Evolutionary conservation across 2,113 vertebrate species (phyloP), one percentile per base, ranked within the genome.

Genomic region (Nicator chloris): DNA sequence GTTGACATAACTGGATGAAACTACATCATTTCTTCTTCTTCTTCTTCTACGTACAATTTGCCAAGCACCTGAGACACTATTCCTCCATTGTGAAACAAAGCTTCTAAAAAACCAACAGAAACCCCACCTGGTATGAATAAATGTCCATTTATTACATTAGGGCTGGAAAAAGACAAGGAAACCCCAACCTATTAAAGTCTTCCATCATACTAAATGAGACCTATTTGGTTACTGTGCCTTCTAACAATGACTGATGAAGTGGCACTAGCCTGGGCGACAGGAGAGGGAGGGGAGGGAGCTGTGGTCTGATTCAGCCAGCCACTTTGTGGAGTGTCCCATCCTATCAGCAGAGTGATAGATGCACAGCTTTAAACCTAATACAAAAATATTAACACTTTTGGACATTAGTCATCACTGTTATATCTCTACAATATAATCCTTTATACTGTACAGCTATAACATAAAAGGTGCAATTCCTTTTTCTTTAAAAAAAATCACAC

Each of bases 361-460:
- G 97, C 97, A 98, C 97, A 76, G 95, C 95, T 97, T 97, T 95
- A 91, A 98, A 97, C 97, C 97, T 98, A 98, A 98, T 98, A 98
- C 97, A 98, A 98, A 98, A 98, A 98, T 98, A 98, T 98, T 93
- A 98, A 98, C 98, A 98, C 97, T 98, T 98, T 95, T 98, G 98
- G 97, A 98, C 97, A 97, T 98, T 96, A 97, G 97, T 98, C 95
- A 97, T 97, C 97, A 97, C 96, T 93, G 98, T 98, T 98, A 98
- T 98, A 98, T 98, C 98, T 98, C 98, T 98, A 98, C 98, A 98
- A 98, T 98, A 98, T 98, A 98, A 97, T 97, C 90, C 96, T 98
- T 98, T 98, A 98, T 98, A 98, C 98, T 98, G 98, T 98, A 98
- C 97, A 98, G 98, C 95, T 98, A 98, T 98, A 98, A 98, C 98